Evolutionary conservation across 2,113 vertebrate species (phyloP).

Genomic region (Muntiacus reevesi): DNA sequence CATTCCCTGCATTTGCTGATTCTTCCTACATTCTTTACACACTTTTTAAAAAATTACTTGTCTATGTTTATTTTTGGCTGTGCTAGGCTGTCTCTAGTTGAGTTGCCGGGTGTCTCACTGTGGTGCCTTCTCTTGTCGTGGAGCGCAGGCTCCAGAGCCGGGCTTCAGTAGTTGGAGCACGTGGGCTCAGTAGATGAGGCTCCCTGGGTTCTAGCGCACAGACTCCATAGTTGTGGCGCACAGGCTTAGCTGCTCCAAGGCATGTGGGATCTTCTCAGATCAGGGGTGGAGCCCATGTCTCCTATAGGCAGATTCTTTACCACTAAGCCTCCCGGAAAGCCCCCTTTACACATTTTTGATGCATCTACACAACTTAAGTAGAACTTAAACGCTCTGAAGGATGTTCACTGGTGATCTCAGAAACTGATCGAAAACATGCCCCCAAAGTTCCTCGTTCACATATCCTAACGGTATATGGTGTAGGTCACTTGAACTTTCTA

Average conservation of each 20-base stretch:
- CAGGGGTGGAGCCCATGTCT: not conserved
- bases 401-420: not conserved
- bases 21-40: not conserved
- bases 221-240: rapidly evolving
- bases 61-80: not conserved
- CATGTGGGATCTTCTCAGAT: not conserved
- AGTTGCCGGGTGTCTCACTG: rapidly evolving
- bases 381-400: not conserved
- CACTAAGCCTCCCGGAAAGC: not conserved
- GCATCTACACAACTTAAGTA: not conserved
- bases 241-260: not conserved
- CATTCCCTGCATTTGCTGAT: not conserved
- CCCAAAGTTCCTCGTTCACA: not conserved
- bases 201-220: not conserved
- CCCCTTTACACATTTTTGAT: not conserved
- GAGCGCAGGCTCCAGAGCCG: rapidly evolving
- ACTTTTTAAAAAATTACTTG: not conserved
- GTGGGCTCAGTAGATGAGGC: rapidly evolving
- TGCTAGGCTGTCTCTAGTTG: not conserved
- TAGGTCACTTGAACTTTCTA: not conserved
- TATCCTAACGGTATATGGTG: rapidly evolving
- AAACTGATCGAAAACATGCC: not conserved
- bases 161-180: not conserved
- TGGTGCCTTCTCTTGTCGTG: not conserved
- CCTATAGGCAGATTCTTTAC: not conserved